Base-by-base conservation (phyloP, 2,113 vertebrate species). In the Nanger granti region DNA sequence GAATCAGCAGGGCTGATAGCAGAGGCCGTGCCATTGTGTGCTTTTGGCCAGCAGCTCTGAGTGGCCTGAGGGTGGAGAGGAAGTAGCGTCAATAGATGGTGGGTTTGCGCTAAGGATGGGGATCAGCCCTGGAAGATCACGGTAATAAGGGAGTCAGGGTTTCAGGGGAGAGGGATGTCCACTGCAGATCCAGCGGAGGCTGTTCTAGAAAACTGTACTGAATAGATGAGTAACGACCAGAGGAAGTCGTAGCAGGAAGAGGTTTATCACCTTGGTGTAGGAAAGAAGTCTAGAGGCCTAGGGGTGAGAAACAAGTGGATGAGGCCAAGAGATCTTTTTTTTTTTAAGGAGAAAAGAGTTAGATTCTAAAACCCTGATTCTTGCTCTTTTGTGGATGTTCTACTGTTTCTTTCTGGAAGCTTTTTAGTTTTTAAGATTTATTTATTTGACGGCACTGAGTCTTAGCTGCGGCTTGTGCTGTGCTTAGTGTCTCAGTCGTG, bases 11-110 rank as follows among this genome's bases (percentile, higher is more conserved):
- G 12, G 17, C 31, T 7, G 5, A 29, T 9, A 29, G 69, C 9
- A 1, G 14, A 8, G n/a, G 18, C 89, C 37, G 20, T 14, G 3
- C 2, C 22, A 0, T 7, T 1, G 15, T 54, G 7, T n/a, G 34
- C 24, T 37, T 24, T 96, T 79, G 37, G 34, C 88, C 34, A 22
- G 66, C 15, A 28, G 2, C 5, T n/a, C 69, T 20, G 84, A 85
- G 59, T 5, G 31, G 24, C 41, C 55, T 52, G 64, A 29, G 34
- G 37, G 31, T 60, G 6, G 52, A 47, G 13, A 54, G 60, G 87
- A 83, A 76, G 94, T 80, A 92, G 34, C 0, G 2, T 44, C 41
- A 44, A 2, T 13, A 26, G 55, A 14, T 11, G 24, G 69, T 31
- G 49, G n/a, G 3, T 62, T 49, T 59, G 60, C 22, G 15, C 57